A percentile compares a stretch with the other conserved stretches of the same genome.
phyloP scores from a whole-genome alignment of 2,113 vertebrate species.

The Pelvicachromis taeniatus region DNA sequence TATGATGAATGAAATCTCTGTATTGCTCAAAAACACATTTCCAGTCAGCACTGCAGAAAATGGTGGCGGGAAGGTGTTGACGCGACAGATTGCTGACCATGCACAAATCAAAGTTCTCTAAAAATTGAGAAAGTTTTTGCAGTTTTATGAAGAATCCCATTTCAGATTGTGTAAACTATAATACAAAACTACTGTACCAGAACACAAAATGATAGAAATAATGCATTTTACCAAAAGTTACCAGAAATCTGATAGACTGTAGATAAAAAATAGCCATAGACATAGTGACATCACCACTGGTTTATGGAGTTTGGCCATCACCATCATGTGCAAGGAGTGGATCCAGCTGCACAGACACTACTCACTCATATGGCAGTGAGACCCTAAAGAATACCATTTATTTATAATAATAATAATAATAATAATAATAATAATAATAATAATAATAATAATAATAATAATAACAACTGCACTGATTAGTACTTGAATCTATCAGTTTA shows the following conservation, averaged over 20 bases:
- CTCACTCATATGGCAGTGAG: background rate
- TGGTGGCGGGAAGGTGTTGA: conserved; percentile 12
- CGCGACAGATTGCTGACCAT: conserved; percentile 35
- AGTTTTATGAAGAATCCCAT: background rate
- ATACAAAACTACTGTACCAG: background rate
- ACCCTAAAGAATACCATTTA: background rate
- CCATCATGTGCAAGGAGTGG: background rate
- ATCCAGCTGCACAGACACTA: background rate
- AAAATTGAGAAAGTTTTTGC: conserved; percentile 14
- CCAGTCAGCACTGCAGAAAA: background rate
- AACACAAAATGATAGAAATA: background rate
- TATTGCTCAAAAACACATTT: background rate
- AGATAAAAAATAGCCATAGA: background rate
- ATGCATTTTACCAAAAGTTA: background rate
- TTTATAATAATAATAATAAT: background rate
- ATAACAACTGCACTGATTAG: background rate
- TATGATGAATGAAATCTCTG: background rate
- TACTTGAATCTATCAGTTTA: background rate
- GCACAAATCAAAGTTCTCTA: conserved; percentile 7
- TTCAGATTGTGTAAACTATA: background rate
- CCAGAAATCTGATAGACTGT: background rate
- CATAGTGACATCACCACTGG: background rate
- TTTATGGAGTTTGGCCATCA: background rate
- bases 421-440: background rate
- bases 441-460: background rate